phyloP scores from a whole-genome alignment of 2,888 invertebrate species.

The Philereme vetulata region DNA sequence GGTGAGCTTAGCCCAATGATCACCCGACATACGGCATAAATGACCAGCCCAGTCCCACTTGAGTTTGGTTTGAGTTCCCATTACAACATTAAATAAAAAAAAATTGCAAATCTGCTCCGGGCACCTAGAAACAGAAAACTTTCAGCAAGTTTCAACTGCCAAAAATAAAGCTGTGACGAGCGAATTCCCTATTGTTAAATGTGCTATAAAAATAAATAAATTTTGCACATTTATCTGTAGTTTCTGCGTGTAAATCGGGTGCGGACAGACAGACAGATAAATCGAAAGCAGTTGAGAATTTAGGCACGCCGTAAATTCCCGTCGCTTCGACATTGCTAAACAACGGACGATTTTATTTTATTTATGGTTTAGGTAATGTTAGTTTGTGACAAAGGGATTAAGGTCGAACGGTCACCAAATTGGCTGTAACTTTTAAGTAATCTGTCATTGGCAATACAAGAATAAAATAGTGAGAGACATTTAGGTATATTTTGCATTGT shows the following conservation, averaged over 20 bases:
- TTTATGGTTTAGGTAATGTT: conserved; percentile 34
- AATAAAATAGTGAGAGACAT: background rate
- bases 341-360: conserved; percentile 33
- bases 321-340: conserved; percentile 23
- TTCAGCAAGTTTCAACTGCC: conserved; percentile 20
- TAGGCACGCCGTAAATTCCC: conserved; percentile 26
- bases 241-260: conserved; percentile 34
- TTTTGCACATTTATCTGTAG: conserved; percentile 34
- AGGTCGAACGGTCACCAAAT: conserved; percentile 21
- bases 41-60: too few relatives aligned
- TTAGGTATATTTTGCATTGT: background rate
- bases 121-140: conserved; percentile 21
- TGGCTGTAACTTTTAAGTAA: conserved; percentile 11
- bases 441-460: background rate
- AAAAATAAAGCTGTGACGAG: conserved; percentile 36
- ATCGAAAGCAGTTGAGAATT: conserved; percentile 36
- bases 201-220: conserved; percentile 27
- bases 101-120: conserved; percentile 5
- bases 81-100: background rate
- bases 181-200: conserved; percentile 36
- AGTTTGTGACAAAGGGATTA: conserved; percentile 34
- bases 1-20: too few relatives aligned
- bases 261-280: conserved; percentile 39
- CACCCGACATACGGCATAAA: too few relatives aligned
- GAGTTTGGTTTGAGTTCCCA: too few relatives aligned